Evolutionary conservation across 2,113 vertebrate species (phyloP).

Genomic region (Prionailurus viverrinus): DNA sequence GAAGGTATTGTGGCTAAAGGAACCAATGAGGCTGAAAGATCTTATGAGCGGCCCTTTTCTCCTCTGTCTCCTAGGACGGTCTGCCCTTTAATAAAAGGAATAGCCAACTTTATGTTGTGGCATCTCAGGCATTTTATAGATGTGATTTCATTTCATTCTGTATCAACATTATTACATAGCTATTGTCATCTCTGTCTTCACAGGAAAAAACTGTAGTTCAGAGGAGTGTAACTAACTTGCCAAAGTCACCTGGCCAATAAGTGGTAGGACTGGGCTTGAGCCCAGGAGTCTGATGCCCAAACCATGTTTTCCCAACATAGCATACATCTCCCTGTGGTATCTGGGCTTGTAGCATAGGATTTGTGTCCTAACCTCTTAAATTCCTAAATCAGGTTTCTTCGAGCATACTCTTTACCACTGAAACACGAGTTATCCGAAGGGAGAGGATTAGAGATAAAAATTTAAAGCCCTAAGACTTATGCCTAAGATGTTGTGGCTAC

Average conservation of each 20-base stretch:
- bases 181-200: background rate
- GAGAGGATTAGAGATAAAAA: background rate
- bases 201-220: background rate
- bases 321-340: too few relatives aligned
- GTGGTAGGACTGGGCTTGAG: background rate
- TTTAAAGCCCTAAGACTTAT: background rate
- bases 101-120: background rate
- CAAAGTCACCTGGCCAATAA: background rate
- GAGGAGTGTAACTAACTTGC: background rate
- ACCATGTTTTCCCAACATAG: background rate
- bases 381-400: background rate
- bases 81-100: background rate
- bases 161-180: background rate
- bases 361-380: background rate
- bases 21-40: background rate
- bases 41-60: background rate
- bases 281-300: background rate
- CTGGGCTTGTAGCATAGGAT: background rate
- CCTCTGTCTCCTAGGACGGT: background rate
- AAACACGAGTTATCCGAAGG: background rate
- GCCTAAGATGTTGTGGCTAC: background rate
- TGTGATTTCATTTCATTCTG: background rate
- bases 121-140: background rate
- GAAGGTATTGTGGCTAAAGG: background rate
- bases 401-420: background rate